Percentiles rank a stretch among this genome's conserved stretches.
Evolutionary conservation across 2,797 vertebrate genomes (phyloP).

Genomic region (Sebastes oblongus): DNA sequence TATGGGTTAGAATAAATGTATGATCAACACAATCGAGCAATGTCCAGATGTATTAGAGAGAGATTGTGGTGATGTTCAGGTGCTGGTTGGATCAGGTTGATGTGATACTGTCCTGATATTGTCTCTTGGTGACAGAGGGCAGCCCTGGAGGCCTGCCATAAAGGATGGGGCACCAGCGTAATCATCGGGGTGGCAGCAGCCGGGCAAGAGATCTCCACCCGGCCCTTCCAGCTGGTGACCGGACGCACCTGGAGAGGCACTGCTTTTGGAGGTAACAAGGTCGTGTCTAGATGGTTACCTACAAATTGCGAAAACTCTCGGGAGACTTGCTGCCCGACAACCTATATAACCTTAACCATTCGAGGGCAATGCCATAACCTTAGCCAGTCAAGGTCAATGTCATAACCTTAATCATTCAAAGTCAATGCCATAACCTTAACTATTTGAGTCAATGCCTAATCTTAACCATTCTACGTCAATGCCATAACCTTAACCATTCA

Average conservation of each 20-base stretch:
- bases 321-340: no score
- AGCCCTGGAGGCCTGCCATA: conserved; percentile 92
- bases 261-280: conserved; percentile 87
- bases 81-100: background rate
- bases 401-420: no score
- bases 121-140: conserved; percentile 80
- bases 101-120: background rate
- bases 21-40: background rate
- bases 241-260: conserved; percentile 93
- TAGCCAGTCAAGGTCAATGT: no score
- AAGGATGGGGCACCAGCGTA: conserved; percentile 93
- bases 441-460: no score
- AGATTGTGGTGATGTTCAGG: background rate
- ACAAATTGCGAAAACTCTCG: no score
- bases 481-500: no score
- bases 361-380: no score
- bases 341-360: no score
- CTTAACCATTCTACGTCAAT: no score
- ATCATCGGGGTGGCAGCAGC: conserved; percentile 90
- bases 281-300: no score
- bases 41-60: background rate
- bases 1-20: background rate
- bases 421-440: no score
- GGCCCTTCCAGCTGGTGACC: conserved; percentile 93
- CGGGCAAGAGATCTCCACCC: conserved; percentile 89